These are phyloP conservation scores for Ellobium chinense DNA, from an alignment of 2,888 invertebrate species.

Conservation along the genomic window DNA sequence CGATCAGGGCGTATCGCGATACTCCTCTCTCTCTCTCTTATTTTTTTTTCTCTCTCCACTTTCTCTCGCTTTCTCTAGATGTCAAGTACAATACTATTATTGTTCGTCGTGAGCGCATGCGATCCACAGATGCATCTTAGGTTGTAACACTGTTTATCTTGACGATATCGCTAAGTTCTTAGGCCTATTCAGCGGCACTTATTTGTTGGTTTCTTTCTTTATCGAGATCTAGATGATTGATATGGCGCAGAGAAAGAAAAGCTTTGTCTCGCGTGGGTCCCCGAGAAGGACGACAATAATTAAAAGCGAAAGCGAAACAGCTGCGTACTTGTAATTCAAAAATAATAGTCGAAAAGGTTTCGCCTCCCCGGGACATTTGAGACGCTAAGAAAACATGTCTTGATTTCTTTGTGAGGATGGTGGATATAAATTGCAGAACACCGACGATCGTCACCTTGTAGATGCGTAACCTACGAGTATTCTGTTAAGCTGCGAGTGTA, in stretches of 20 bases:
- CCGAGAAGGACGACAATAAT: not conserved
- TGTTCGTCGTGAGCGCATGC: not conserved
- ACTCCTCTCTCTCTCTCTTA: not conserved
- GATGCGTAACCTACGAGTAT: too few relatives aligned
- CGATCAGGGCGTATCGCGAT: constrained; percentile 16
- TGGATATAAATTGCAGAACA: constrained; percentile 13
- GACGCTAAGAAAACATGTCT: not conserved
- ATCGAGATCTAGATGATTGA: constrained; percentile 8
- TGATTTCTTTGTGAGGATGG: constrained; percentile 3
- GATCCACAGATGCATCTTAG: constrained; percentile 17
- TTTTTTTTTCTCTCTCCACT: not conserved
- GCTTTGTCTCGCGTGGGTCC: constrained; percentile 12
- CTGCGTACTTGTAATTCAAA: not conserved
- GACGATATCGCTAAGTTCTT: not conserved
- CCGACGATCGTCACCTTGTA: too few relatives aligned
- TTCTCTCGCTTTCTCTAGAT: not conserved
- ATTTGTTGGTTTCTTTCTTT: constrained; percentile 20
- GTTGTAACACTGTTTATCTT: constrained; percentile 25
- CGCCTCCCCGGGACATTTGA: not conserved
- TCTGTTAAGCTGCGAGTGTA: too few relatives aligned
- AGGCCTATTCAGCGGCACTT: constrained; percentile 16
- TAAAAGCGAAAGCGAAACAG: not conserved
- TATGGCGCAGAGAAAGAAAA: not conserved
- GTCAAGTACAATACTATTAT: not conserved
- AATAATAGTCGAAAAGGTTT: not conserved